Conservation (phyloP, 2,113 vertebrate species). For the Phalacrocorax pelagicus region DNA sequence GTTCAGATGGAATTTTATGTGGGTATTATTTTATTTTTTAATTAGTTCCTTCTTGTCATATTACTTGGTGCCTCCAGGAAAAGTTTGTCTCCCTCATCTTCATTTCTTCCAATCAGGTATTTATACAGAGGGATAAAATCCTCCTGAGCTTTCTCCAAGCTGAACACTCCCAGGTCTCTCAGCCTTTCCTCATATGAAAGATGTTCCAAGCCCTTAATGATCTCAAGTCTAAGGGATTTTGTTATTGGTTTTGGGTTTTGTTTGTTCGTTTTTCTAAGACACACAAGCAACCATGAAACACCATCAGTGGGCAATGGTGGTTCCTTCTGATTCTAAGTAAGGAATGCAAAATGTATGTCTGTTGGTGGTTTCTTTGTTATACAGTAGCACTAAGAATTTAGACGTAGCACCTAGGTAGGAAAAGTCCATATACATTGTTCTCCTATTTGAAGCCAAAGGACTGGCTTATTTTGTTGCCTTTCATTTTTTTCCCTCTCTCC, state of each 20-base stretch:
- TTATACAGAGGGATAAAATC: not conserved
- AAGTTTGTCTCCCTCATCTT: not conserved
- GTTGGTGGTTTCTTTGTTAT: not conserved
- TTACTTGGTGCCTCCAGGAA: not conserved
- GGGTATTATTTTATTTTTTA: too few relatives aligned
- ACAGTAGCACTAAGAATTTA: not conserved
- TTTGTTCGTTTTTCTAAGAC: not conserved
- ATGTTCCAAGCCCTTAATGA: not conserved
- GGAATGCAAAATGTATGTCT: too few relatives aligned
- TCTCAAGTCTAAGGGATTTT: not conserved
- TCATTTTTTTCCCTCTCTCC: not conserved
- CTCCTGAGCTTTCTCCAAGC: not conserved
- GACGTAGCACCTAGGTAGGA: not conserved
- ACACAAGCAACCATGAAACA: not conserved
- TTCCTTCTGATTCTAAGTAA: not conserved
- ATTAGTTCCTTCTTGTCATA: not conserved
- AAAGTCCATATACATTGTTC: not conserved
- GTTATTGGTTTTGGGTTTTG: not conserved
- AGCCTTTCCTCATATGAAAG: not conserved
- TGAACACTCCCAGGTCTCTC: not conserved
- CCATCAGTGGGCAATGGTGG: not conserved
- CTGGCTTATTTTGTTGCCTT: fast-evolving
- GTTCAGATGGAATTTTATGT: too few relatives aligned
- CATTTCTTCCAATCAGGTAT: not conserved
- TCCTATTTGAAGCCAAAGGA: not conserved